These are phyloP conservation scores for Synanthedon myopaeformis DNA, from an alignment of 2,888 invertebrate species.

Conservation along the genomic window DNA sequence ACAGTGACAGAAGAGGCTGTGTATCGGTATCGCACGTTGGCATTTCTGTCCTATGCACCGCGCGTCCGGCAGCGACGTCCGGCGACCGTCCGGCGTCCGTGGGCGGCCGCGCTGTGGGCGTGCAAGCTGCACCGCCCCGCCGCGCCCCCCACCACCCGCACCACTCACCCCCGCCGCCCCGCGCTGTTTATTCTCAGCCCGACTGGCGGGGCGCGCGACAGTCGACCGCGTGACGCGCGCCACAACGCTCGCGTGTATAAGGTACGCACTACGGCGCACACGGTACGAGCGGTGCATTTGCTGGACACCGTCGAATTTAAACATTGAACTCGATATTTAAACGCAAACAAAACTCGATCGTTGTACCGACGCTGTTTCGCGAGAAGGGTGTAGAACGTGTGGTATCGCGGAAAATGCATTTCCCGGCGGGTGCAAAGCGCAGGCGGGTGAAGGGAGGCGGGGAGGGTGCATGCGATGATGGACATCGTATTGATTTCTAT, in stretches of 20 bases:
- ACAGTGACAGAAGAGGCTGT: too few relatives aligned
- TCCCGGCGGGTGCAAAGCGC: conserved; percentile 60
- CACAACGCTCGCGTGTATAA: conserved; percentile 52
- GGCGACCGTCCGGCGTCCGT: conserved; percentile 25
- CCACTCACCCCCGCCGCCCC: conserved; percentile 25
- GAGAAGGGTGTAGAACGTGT: conserved; percentile 35
- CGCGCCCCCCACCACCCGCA: conserved; percentile 41
- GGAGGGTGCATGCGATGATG: conserved; percentile 74
- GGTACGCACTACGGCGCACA: conserved; percentile 30
- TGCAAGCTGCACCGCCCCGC: conserved; percentile 47
- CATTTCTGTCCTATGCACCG: background rate
- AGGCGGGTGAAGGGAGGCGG: conserved; percentile 69
- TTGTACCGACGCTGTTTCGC: too few relatives aligned
- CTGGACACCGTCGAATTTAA: conserved; percentile 29
- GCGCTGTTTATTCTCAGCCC: conserved; percentile 62
- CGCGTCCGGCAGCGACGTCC: background rate
- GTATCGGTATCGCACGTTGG: background rate
- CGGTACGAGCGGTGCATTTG: conserved; percentile 59
- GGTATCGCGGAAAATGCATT: conserved; percentile 57
- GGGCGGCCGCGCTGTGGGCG: conserved; percentile 63
- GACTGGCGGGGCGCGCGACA: conserved; percentile 56
- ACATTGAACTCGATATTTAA: too few relatives aligned
- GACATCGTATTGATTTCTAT: conserved; percentile 72
- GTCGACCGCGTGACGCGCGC: conserved; percentile 65
- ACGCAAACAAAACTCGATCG: too few relatives aligned